These are phyloP conservation scores for Acronicta psi DNA, from an alignment of 2,888 invertebrate species.

Conservation along the genomic window DNA sequence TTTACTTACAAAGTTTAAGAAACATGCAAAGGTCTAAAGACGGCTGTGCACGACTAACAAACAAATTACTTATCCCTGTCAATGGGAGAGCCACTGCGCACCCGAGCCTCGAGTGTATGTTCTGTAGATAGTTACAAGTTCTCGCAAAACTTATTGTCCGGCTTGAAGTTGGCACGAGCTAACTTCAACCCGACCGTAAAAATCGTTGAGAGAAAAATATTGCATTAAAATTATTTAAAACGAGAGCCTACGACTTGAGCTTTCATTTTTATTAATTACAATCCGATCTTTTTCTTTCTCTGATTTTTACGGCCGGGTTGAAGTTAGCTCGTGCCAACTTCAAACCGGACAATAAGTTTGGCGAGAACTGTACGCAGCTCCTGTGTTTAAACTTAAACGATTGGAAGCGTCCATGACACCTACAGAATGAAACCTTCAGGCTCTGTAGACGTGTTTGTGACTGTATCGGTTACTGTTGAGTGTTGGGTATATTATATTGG, in stretches of 20 bases:
- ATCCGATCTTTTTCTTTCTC: no score
- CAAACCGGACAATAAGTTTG: no score
- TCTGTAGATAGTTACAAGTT: slow-evolving; percentile 6
- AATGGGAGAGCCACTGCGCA: slow-evolving; percentile 55
- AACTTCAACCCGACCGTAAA: no score
- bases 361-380: no score
- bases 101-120: slow-evolving; percentile 33
- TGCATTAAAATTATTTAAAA: no score
- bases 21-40: slow-evolving; percentile 79
- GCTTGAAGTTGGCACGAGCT: no score
- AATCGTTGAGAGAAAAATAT: no score
- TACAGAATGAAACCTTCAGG: slow-evolving; percentile 29
- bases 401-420: slow-evolving; percentile 17
- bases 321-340: no score
- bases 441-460: slow-evolving; percentile 52
- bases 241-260: no score
- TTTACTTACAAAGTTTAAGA: slow-evolving; percentile 56
- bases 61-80: slow-evolving; percentile 54
- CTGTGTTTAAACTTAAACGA: slow-evolving; percentile 1
- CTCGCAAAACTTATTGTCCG: no score
- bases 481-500: slow-evolving; percentile 27
- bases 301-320: no score
- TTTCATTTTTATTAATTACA: no score
- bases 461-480: slow-evolving; percentile 36
- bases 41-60: slow-evolving; percentile 78